Base-by-base conservation (phyloP, 2,888 invertebrate genomes). In the Miltochrista miniata region DNA sequence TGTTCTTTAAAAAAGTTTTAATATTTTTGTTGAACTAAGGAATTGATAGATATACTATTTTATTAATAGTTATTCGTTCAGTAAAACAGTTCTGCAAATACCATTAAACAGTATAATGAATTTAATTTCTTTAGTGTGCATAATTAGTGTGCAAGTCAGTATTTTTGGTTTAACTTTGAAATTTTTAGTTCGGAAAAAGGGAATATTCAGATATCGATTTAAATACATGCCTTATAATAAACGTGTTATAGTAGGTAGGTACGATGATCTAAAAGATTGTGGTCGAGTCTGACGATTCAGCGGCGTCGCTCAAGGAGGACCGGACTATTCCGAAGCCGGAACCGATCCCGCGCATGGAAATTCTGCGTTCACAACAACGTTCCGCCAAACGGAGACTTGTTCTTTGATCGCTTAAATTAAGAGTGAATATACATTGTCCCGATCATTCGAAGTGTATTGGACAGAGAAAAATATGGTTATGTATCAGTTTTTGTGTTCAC, bases 311-410 rank as follows among this genome's bases (percentile, higher is more conserved):
- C 90, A 90, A 90, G 90, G 90, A 85, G 86, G 89, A 90, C 90
- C 81, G 81, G 90, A 62, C 82, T 81, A 83, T 89, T 88, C 78
- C 79, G 79, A 76, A 87, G 86, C 90, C 90, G 90, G 89, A 90
- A 90, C 87, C 75, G 71, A 74, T 68, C 70, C 71, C 47, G 72
- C 74, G 73, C 76, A 72, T 81, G 82, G 79, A 80, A 77, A 77
- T 72, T 74, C 71, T 79, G 70, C 74, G 78, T 74, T 70, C 73
- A 68, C 70, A 60, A 63, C 70, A 61, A 8, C 10, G 10, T 10
- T 63, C 67, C 56, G 62, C 59, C 66, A 59, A 64, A 67, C 65
- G 64, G 59, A 64, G 59, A 72, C 72, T 72, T 59, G 71, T 73
- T 76, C 65, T 72, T 70, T 59, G 59, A 49, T 48, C 51, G 52